Base-by-base conservation (phyloP, 2,113 vertebrate genomes). In the Panthera tigris region DNA sequence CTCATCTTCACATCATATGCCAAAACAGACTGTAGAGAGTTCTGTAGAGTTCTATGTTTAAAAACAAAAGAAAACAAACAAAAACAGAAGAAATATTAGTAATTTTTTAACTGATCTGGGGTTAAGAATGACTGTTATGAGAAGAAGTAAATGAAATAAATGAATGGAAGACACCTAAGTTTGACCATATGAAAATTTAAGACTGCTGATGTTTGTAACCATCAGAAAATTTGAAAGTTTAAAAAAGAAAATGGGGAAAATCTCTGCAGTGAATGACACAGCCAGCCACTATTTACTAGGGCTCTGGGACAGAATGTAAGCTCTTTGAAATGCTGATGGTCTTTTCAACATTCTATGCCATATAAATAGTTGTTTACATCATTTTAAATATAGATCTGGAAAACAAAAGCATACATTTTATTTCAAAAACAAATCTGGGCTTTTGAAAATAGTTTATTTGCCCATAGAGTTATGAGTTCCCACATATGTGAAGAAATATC, bases 401-500 rank as follows among this genome's bases (percentile, higher is more conserved):
- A 93, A 91, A 91, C 52, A 52, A 1, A 23, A 14, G 19, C 27
- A 48, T 69, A 39, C 4, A 27, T 71, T 94, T 94, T 52, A 74
- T 90, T 92, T 94, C 74, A 93, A 92, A 94, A 89, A 76, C 50
- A 89, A 94, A 78, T 87, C 55, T 71, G 36, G 36, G 27, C 89
- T 91, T 96, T 61, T 83, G 63, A 93, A 95, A 95, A 83, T 33
- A 88, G 36, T 57, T 73, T 78, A 61, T 87, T 61, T 90, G 25
- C 11, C 55, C 63, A 88, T 4, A 55, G 71, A 84, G 48, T 88
- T 88, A 91, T 61, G n/a, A 96, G 39, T 55, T n/a, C 29, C 50
- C 78, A 93, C 21, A 79, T 71, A 61, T 63, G 41, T 88, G 48
- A 95, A 93, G 12, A 93, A 87, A 29, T 36, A 52, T 45, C 39